Base-by-base conservation (phyloP, 1,140 invertebrate genomes). In the Drosophila parabipectinata region DNA sequence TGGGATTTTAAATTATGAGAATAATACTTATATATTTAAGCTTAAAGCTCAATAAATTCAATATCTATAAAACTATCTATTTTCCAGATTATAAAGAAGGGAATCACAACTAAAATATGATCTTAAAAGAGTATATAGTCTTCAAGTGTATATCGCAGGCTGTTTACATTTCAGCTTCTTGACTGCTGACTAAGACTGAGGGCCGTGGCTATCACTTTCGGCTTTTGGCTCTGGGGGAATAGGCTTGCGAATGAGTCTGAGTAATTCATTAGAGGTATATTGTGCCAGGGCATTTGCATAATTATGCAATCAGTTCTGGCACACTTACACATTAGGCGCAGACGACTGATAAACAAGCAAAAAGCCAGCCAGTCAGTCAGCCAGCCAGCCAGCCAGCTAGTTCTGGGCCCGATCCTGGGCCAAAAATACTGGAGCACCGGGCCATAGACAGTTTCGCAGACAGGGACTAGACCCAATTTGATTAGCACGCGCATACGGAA, bases 221-320 rank as follows among this genome's bases (percentile, higher is more conserved):
- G 37, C 39, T 37, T 69, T 68, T 41, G 12, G 34, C 14, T 10
- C 10, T 37, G 34, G 34, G n/a, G 18, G 12, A 18, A 32, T 48
- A 24, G 45, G 30, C 5, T n/a, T 21, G 21, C 32, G 26, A 28
- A 47, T 56, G 44, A 14, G 72, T 62, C 66, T 76, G 67, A 79
- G 83, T 77, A 87, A 87, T 87, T 87, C 83, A 87, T 87, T 87
- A 87, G 83, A 76, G 59, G 74, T 82, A 83, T 67, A 87, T 88
- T 88, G 83, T 87, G 78, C 76, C 28, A 47, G 41, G 32, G 67
- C 67, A 87, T 87, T 87, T 87, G 83, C 83, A 87, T 87, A 87
- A 87, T 87, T 88, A 87, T 87, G 83, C 83, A 87, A 87, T 87
- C 83, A 88, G 71, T 87, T 87, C 75, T 88, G 83, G 83, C 83